These are phyloP conservation scores for Tolypeutes matacus DNA, from an alignment of 2,797 vertebrate species.

Conservation along the genomic window DNA sequence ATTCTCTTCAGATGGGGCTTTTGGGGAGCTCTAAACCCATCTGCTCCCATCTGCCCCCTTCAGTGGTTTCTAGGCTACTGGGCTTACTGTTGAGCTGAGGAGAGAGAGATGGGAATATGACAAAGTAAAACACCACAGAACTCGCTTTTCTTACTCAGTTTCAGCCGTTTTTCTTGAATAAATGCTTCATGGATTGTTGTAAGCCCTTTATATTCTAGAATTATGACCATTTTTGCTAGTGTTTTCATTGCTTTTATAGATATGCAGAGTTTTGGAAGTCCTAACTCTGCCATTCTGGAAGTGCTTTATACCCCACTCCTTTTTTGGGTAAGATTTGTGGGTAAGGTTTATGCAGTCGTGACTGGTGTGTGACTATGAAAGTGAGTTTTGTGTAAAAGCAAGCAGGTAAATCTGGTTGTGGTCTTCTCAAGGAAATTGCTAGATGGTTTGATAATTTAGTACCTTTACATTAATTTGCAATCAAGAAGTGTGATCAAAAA, in stretches of 20 bases:
- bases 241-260: background rate
- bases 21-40: too few relatives aligned
- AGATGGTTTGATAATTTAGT: background rate
- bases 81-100: background rate
- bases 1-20: background rate
- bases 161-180: background rate
- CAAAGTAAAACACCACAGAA: background rate
- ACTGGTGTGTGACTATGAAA: background rate
- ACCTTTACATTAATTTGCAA: background rate
- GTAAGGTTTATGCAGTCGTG: background rate
- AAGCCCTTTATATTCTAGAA: background rate
- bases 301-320: background rate
- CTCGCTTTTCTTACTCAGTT: background rate
- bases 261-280: background rate
- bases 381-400: background rate
- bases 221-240: background rate
- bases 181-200: background rate
- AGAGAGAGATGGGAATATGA: background rate
- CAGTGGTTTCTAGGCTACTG: background rate
- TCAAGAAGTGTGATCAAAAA: rapidly evolving
- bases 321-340: background rate
- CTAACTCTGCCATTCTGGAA: background rate
- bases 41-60: too few relatives aligned
- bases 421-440: background rate
- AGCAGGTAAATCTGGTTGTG: background rate